Base-by-base conservation (phyloP, 2,797 vertebrate species). In the Sardinella longiceps region DNA sequence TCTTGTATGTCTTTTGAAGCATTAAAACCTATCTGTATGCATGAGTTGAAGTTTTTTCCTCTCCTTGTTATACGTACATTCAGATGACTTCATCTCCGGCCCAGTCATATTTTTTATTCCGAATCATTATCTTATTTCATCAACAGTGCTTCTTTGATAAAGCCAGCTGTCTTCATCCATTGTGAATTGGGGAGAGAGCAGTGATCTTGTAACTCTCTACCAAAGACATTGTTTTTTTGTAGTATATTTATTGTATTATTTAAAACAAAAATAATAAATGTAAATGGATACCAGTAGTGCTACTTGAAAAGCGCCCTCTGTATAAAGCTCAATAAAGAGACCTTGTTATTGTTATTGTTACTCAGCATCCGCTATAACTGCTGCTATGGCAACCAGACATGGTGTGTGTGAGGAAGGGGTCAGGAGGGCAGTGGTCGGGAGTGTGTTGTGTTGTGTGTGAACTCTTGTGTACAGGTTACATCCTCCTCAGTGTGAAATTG, bases 171-270 rank as follows among this genome's bases (percentile, higher is more conserved):
- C n/a, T n/a, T n/a, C 91, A 92, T 86, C 87, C 84, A 90, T 94
- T 95, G 94, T 95, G 91, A 94, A 93, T 90, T 93, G 92, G 91
- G 93, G 92, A 91, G 91, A 92, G 92, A 93, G 91, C 91, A 90
- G 91, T 94, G 92, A 92, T 92, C 90, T 91, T 95, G 95, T 95
- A 95, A 95, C 93, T 94, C 89, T 90, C 92, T 93, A 90, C 93
- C 93, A 93, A 94, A 94, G 91, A 90, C 94, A 93, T 93, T 95
- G 94, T 95, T 94, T 90, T 80, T 93, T 92, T 96, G 94, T 95
- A 96, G 95, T 94, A 95, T 96, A 96, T 96, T 96, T 96, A 96
- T 96, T 96, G 95, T 96, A 95, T 92, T 95, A 95, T 96, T 96
- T 95, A 96, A 95, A 87, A 86, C n/a, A 93, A 91, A 95, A 43